Evolutionary conservation across 2,797 vertebrate genomes (phyloP).

Genomic region (Malacoraja senta): DNA sequence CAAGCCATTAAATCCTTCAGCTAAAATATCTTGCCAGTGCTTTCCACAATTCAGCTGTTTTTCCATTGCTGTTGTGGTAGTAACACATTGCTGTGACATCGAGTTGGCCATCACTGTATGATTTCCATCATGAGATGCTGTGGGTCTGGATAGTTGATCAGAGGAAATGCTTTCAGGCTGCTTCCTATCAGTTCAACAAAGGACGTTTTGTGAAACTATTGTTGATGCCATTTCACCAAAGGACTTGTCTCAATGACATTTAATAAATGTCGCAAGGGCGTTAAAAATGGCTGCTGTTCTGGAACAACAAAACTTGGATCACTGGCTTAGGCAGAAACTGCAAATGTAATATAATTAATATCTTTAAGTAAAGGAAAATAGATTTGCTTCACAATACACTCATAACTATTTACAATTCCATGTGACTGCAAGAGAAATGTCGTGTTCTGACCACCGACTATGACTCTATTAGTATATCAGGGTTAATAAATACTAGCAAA

Average conservation of each 20-base stretch:
- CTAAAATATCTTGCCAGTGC: constrained; percentile 29
- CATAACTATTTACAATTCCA: background rate
- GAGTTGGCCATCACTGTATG: background rate
- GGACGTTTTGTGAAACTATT: constrained; percentile 9
- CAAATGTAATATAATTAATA: background rate
- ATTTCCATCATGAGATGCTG: constrained; percentile 17
- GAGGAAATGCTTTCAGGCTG: constrained; percentile 35
- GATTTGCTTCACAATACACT: background rate
- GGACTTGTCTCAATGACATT: constrained; percentile 29
- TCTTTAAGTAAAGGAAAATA: background rate
- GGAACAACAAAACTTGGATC: constrained; percentile 6
- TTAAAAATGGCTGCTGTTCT: constrained; percentile 10
- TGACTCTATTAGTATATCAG: background rate
- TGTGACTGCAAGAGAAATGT: background rate
- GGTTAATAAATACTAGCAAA: background rate
- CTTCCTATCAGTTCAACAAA: constrained; percentile 31
- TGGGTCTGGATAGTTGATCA: background rate
- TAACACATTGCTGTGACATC: constrained; percentile 5
- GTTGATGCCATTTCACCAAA: constrained; percentile 23
- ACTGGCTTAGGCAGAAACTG: background rate
- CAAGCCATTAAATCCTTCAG: background rate
- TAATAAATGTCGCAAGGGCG: background rate
- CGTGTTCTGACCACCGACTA: background rate
- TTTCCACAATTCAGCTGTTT: background rate
- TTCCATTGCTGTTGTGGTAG: background rate